Evolutionary conservation across 2,888 invertebrate genomes (phyloP).

Genomic region (Nomada ferruginata): DNA sequence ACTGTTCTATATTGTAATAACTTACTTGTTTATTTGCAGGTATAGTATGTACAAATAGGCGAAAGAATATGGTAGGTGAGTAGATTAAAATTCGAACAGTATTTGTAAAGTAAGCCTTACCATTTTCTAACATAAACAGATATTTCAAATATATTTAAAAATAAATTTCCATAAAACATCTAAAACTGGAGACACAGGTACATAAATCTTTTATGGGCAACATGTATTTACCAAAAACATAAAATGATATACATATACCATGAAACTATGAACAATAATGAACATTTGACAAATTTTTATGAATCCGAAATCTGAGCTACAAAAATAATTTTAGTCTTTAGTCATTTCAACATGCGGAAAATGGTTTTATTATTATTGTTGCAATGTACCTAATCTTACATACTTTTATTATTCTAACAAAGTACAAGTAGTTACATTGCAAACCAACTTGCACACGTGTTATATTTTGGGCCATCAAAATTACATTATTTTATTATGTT

Average conservation of each 20-base stretch:
- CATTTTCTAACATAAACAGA: background rate
- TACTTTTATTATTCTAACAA: conserved; percentile 9
- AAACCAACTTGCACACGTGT: conserved; percentile 3
- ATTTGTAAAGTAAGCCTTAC: conserved; percentile 42
- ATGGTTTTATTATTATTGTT: background rate
- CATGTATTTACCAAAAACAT: conserved; percentile 26
- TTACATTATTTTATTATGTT: conserved; percentile 16
- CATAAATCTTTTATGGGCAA: conserved; percentile 14
- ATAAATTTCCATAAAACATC: conserved; percentile 22
- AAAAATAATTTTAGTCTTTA: background rate
- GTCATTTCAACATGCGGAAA: background rate
- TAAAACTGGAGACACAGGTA: conserved; percentile 13
- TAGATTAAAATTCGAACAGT: conserved; percentile 33
- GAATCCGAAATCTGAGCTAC: conserved; percentile 1
- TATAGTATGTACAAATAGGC: conserved; percentile 37
- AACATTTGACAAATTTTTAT: conserved; percentile 7
- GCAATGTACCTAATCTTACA: background rate
- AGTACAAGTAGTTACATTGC: background rate
- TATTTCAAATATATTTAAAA: conserved; percentile 31
- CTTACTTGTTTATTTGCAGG: conserved; percentile 39
- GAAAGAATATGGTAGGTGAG: conserved; percentile 48
- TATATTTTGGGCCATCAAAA: background rate
- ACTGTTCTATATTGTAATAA: background rate
- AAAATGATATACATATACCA: conserved; percentile 33
- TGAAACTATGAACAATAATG: conserved; percentile 16